Percentiles rank a stretch among this genome's conserved stretches.
These are phyloP conservation scores for Tanaodytes sp. DNA, from an alignment of 2,888 invertebrate species.

Conservation along the genomic window DNA sequence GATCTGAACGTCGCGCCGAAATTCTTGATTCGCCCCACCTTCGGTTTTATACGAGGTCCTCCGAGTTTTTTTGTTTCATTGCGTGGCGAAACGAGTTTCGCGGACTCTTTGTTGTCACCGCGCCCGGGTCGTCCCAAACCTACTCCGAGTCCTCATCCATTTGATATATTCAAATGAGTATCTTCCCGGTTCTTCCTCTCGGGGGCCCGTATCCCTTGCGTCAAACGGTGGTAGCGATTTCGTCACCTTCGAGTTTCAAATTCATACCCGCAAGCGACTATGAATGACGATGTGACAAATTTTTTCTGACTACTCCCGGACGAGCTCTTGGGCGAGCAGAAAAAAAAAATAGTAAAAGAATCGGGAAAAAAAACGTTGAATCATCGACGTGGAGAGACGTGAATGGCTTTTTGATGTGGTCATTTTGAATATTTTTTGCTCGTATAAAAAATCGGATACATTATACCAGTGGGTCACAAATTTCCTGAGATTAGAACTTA, in stretches of 20 bases:
- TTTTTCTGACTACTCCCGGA: background rate
- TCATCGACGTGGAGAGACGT: conserved; percentile 23
- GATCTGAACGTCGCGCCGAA: conserved; percentile 51
- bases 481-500: too few relatives aligned
- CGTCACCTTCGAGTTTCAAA: conserved; percentile 35
- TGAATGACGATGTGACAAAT: conserved; percentile 29
- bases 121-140: conserved; percentile 14
- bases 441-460: conserved; percentile 13
- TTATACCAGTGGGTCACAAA: conserved; percentile 12
- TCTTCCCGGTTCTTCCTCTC: conserved; percentile 16
- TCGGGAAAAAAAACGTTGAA: conserved; percentile 11
- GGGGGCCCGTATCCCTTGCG: background rate
- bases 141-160: conserved; percentile 6
- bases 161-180: conserved; percentile 22
- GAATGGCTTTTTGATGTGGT: conserved; percentile 37
- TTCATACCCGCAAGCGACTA: conserved; percentile 5
- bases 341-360: too few relatives aligned
- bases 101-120: conserved; percentile 48
- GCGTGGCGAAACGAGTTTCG: conserved; percentile 43
- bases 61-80: conserved; percentile 18
- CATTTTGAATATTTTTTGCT: conserved; percentile 27
- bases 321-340: background rate
- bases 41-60: background rate
- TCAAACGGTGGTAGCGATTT: conserved; percentile 46
- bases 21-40: conserved; percentile 6